Percentiles rank a stretch among this genome's conserved stretches.
These are phyloP conservation scores for Tadarida brasiliensis DNA, from an alignment of 2,797 vertebrate genomes.

Conservation along the genomic window DNA sequence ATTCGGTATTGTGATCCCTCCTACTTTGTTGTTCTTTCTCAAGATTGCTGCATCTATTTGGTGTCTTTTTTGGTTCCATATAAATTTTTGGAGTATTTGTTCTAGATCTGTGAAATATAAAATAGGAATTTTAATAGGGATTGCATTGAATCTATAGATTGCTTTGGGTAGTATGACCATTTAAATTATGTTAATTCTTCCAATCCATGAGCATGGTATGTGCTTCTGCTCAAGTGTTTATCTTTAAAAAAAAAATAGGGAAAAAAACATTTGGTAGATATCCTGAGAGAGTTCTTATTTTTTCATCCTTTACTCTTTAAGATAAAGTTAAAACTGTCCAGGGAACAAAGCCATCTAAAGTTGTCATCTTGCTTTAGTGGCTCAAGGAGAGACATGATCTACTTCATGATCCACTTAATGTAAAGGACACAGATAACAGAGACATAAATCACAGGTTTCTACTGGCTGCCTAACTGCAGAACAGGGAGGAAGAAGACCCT, in stretches of 20 bases:
- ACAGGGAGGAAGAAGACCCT: not conserved
- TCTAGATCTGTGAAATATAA: too few relatives aligned
- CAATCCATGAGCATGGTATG: too few relatives aligned
- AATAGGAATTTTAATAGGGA: too few relatives aligned
- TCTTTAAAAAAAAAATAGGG: not conserved
- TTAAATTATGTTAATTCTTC: too few relatives aligned
- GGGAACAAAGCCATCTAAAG: not conserved
- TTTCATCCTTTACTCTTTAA: constrained; percentile 1
- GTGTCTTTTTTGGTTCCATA: too few relatives aligned
- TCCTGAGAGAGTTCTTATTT: not conserved
- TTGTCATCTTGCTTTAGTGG: not conserved
- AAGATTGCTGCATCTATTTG: too few relatives aligned
- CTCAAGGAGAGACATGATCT: not conserved
- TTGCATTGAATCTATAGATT: too few relatives aligned
- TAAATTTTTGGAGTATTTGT: too few relatives aligned
- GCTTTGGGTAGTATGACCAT: too few relatives aligned
- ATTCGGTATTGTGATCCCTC: too few relatives aligned
- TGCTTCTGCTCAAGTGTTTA: not conserved
- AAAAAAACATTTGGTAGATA: not conserved
- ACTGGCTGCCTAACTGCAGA: fast-evolving
- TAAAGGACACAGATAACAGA: not conserved
- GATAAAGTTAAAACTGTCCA: not conserved
- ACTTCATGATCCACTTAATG: not conserved
- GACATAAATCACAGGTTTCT: not conserved
- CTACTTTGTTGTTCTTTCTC: too few relatives aligned